Evolutionary conservation across 2,113 vertebrate species (phyloP).

Genomic region (Nycticorax nycticorax): DNA sequence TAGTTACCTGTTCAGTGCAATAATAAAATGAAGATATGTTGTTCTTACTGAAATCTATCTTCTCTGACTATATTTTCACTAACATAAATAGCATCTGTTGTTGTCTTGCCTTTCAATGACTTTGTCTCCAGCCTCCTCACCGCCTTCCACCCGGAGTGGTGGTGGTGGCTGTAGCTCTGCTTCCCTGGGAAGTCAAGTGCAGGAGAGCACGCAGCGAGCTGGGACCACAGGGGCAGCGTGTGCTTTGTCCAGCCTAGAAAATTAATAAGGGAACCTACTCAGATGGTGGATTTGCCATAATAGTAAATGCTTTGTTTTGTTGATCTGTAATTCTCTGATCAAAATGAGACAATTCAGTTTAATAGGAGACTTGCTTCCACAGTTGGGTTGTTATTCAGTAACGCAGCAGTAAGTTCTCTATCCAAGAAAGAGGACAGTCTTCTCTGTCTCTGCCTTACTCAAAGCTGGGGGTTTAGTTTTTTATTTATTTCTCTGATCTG

Average conservation of each 20-base stretch:
- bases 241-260: background rate
- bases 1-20: background rate
- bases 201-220: rapidly evolving
- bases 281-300: background rate
- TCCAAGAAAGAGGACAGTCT: background rate
- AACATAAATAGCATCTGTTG: background rate
- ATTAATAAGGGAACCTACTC: background rate
- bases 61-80: background rate
- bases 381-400: background rate
- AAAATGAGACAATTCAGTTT: background rate
- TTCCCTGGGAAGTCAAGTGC: too few species aligned
- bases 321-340: background rate
- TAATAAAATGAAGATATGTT: background rate
- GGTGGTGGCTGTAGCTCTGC: background rate
- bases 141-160: background rate
- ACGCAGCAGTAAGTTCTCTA: background rate
- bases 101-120: background rate
- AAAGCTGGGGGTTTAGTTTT: rapidly evolving
- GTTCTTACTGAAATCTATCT: background rate
- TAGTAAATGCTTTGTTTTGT: background rate
- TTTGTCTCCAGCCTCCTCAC: background rate
- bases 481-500: background rate
- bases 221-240: background rate
- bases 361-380: background rate
- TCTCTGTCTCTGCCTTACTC: background rate